phyloP scores from a whole-genome alignment of 2,888 invertebrate genomes.

The Sesia apiformis region DNA sequence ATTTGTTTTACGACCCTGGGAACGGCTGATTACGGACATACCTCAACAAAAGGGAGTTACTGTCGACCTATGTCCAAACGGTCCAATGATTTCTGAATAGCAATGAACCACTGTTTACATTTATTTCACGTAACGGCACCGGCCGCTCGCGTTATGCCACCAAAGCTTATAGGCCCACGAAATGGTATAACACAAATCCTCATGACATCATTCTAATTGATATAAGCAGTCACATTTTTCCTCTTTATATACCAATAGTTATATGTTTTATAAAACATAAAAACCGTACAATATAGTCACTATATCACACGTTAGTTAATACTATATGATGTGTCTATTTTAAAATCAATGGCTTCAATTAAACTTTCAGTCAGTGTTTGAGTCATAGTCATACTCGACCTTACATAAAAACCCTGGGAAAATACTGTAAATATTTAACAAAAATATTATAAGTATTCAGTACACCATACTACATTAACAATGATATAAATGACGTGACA shows the following conservation, averaged over 20 bases:
- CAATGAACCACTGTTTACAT: conserved; percentile 24
- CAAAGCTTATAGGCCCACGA: not conserved
- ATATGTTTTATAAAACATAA: too few species aligned
- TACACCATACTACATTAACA: not conserved
- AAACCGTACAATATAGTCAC: too few species aligned
- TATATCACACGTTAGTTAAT: too few species aligned
- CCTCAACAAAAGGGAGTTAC: conserved; percentile 19
- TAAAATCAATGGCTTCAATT: too few species aligned
- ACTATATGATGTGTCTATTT: too few species aligned
- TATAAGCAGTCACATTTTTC: too few species aligned
- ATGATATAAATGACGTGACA: not conserved
- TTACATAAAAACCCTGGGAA: too few species aligned
- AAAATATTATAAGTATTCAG: too few species aligned
- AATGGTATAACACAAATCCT: not conserved
- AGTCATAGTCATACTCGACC: too few species aligned
- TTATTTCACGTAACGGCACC: conserved; percentile 14
- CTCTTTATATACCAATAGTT: too few species aligned
- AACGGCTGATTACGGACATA: conserved; percentile 31
- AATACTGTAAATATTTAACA: too few species aligned
- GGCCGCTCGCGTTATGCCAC: conserved; percentile 1
- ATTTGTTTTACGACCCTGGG: conserved; percentile 44
- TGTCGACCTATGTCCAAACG: conserved; percentile 26
- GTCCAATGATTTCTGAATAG: conserved; percentile 32
- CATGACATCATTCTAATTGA: not conserved
- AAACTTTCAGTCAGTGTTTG: too few species aligned